Evolutionary conservation across 1,140 invertebrate species (phyloP).

Genomic region (Formica exsecta): DNA sequence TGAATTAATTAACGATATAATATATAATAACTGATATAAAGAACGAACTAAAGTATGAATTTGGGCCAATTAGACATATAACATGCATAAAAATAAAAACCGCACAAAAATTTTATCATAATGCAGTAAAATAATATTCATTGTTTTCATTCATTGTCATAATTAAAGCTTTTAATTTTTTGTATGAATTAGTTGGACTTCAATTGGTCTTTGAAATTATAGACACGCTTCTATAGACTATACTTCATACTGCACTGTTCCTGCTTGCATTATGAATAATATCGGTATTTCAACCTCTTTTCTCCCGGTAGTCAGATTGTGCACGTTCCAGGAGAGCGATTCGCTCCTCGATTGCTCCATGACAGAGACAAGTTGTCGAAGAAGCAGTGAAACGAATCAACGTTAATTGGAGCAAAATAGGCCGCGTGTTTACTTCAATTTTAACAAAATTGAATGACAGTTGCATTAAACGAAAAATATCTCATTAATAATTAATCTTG

Average conservation of each 20-base stretch:
- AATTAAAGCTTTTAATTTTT: slow-evolving; percentile 48
- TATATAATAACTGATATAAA: background rate
- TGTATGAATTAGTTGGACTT: slow-evolving; percentile 8
- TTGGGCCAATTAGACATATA: background rate
- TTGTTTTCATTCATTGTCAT: slow-evolving; percentile 6
- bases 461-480: background rate
- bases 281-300: slow-evolving; percentile 40
- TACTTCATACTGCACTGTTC: slow-evolving; percentile 28
- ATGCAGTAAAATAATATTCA: slow-evolving; percentile 18
- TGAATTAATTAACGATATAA: background rate
- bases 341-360: slow-evolving; percentile 31
- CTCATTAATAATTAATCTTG: background rate
- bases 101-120: too few relatives aligned
- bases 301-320: slow-evolving; percentile 15
- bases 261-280: slow-evolving; percentile 54
- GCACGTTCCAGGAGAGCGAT: slow-evolving; percentile 29
- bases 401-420: slow-evolving; percentile 57
- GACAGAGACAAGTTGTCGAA: slow-evolving; percentile 36
- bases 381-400: slow-evolving; percentile 42
- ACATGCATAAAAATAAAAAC: slow-evolving; percentile 14
- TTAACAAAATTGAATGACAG: slow-evolving; percentile 11
- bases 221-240: background rate
- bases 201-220: slow-evolving; percentile 24
- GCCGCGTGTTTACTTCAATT: slow-evolving; percentile 22
- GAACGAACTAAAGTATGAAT: background rate